phyloP scores from a whole-genome alignment of 2,113 vertebrate genomes.

The Sphyrna mokarran region DNA sequence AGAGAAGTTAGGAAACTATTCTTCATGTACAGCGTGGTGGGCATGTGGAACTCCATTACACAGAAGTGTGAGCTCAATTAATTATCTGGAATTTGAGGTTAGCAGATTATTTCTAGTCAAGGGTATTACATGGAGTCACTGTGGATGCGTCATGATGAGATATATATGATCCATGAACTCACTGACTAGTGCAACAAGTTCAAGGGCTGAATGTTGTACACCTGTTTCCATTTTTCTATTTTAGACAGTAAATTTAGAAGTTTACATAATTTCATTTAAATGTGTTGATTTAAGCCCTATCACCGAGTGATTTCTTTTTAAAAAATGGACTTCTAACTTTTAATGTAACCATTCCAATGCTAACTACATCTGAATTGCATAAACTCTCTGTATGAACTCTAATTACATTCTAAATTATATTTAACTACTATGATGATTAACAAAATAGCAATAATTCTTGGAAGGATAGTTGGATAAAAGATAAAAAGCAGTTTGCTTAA shows the following conservation, averaged over 20 bases:
- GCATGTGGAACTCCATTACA: neutral
- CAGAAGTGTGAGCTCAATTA: neutral
- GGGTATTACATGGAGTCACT: neutral
- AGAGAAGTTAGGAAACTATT: neutral
- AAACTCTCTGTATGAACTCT: neutral
- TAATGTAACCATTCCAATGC: neutral
- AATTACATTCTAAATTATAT: neutral
- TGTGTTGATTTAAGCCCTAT: neutral
- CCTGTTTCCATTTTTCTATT: neutral
- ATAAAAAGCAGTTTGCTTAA: neutral
- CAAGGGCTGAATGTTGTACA: neutral
- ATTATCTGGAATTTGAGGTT: neutral
- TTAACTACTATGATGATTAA: neutral
- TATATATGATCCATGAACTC: neutral
- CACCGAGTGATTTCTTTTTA: neutral
- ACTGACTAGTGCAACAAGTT: neutral
- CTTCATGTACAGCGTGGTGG: neutral
- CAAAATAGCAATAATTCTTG: neutral
- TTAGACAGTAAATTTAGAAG: constrained; percentile 12
- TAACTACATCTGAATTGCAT: neutral
- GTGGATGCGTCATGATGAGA: neutral
- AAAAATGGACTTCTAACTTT: neutral
- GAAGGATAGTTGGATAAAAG: too few species aligned
- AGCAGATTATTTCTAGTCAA: neutral
- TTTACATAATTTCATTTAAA: neutral